Evolutionary conservation across 1,140 invertebrate species (phyloP), one percentile per base, ranked within the genome.

Genomic region (Agrypnia vestita): DNA sequence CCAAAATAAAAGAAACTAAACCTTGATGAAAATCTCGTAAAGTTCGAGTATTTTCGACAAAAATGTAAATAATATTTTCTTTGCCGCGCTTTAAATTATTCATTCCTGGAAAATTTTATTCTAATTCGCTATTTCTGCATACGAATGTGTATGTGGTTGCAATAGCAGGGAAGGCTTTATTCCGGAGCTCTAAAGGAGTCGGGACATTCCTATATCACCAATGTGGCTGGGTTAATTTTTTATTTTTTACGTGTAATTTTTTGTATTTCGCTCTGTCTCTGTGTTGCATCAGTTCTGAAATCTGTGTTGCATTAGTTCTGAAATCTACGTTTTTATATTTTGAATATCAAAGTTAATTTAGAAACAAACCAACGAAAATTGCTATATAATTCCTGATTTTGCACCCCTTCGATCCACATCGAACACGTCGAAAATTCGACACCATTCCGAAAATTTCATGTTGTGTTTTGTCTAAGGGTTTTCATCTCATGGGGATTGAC

Each of bases 51-150:
- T 35, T 35, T 35, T 35, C 25, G 25, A 35, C 25, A 35, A 35
- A 35, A 35, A 35, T 35, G 6, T 6, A 35, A 35, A 35, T 35
- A 35, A 35, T 35, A 35, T 35, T 35, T 15, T 10, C 19, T 12
- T 13, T 25, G 25, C 61, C 35, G 61, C 61, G 6, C 35, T 25
- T 64, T 35, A 43, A 64, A 64, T 64, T 64, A 64, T 64, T 64
- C 61, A 35, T 64, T 19, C n/a, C 35, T 8, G 0, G 61, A 25
- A 19, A 64, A 64, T 64, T 64, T 43, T 25, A 35, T 25, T 43
- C 61, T 64, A 64, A 64, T 64, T 64, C 61, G 25, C 61, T 13
- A n/a, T 64, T 64, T 64, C 35, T 19, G n/a, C 61, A 64, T 25
- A 64, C 21, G 61, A 43, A 13, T 25, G 21, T 35, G 25, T 64